These are phyloP conservation scores for Hyperoplus lanceolatus DNA, from an alignment of 2,797 vertebrate species.

Conservation along the genomic window DNA sequence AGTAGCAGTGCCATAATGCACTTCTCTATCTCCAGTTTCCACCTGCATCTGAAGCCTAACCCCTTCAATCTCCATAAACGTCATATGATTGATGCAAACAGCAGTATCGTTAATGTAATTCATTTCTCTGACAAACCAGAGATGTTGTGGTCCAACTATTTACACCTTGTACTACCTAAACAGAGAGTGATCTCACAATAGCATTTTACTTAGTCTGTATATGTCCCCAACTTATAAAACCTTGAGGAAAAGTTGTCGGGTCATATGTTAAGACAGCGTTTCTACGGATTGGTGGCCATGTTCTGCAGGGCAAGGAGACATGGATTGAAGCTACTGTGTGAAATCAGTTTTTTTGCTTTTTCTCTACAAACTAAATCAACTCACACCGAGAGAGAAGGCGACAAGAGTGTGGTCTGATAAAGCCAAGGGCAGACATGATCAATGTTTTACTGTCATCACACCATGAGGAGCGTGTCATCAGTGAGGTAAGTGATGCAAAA, in stretches of 20 bases:
- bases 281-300: neutral
- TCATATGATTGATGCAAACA: slow-evolving; percentile 8
- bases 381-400: neutral
- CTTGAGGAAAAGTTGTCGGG: neutral
- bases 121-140: slow-evolving; percentile 15
- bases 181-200: neutral
- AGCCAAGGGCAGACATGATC: slow-evolving; percentile 7
- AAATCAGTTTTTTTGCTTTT: neutral
- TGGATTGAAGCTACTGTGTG: no score
- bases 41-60: slow-evolving; percentile 1
- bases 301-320: neutral
- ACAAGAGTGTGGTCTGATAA: neutral
- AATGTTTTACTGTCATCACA: neutral
- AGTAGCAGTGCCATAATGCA: neutral
- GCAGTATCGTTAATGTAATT: neutral
- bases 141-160: neutral
- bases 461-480: slow-evolving; percentile 14
- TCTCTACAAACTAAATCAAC: neutral
- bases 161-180: slow-evolving; percentile 8
- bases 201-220: neutral
- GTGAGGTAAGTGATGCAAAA: slow-evolving; percentile 2
- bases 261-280: neutral
- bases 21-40: neutral
- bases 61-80: neutral
- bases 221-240: neutral